Base-by-base conservation (phyloP, 2,888 invertebrate species). In the Pristionchus maxplancki region DNA sequence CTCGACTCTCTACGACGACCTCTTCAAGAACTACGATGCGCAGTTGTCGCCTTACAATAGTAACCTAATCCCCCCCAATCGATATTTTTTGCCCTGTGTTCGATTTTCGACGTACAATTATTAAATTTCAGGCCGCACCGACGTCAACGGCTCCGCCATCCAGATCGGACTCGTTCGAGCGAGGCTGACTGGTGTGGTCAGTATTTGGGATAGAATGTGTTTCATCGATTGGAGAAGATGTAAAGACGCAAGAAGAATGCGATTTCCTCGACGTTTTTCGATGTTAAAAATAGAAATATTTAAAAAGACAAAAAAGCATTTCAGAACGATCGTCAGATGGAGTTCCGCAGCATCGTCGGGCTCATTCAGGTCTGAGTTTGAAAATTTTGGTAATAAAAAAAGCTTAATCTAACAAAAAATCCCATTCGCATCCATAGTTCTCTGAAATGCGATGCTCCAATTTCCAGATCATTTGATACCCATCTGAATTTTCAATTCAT, bases 331-430 rank as follows among this genome's bases (percentile, higher is more conserved):
- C 24, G 81, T 0, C 81, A 81, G 48, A 81, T 81, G 81, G 81
- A 81, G 37, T 81, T 81, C 48, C 81, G 81, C 81, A 81, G 78
- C 44, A 78, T 78, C 81, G 81, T 81, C 28, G 44, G 81, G 13
- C 5, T 81, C n/a, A 50, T 81, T 81, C 81, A 81, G 48, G n/a
- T n/a, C n/a, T n/a, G n/a, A n/a, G n/a, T n/a, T n/a, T n/a, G n/a
- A n/a, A n/a, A n/a, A n/a, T n/a, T n/a, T n/a, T n/a, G n/a, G n/a
- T n/a, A n/a, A n/a, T n/a, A n/a, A n/a, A n/a, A n/a, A n/a, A n/a
- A n/a, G n/a, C n/a, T n/a, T n/a, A n/a, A n/a, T n/a, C n/a, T n/a
- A n/a, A n/a, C n/a, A n/a, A n/a, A n/a, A n/a, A n/a, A n/a, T n/a
- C n/a, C n/a, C n/a, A n/a, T n/a, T n/a, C n/a, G n/a, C n/a, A n/a